Evolutionary conservation across 2,888 invertebrate species (phyloP).

Genomic region (Amphipoea lucens): DNA sequence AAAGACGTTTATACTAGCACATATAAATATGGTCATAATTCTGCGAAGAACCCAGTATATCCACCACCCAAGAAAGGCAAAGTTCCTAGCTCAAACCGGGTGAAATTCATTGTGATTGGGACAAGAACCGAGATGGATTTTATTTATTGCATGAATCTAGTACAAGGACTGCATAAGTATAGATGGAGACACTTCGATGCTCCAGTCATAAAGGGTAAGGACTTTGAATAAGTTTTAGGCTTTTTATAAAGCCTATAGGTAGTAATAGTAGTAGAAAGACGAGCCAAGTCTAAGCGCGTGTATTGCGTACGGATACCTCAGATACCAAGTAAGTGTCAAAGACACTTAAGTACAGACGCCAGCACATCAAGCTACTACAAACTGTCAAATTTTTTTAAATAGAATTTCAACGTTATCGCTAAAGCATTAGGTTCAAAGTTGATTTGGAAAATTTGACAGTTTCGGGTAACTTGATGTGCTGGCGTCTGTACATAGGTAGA

Average conservation of each 20-base stretch:
- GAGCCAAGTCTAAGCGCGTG: neutral
- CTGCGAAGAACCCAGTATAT: constrained; percentile 78
- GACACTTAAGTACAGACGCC: neutral
- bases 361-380: too few species aligned
- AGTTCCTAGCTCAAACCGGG: constrained; percentile 57
- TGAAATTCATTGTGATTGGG: constrained; percentile 82
- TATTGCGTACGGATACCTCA: neutral
- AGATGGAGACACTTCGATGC: constrained; percentile 76
- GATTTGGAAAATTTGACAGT: too few species aligned
- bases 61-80: constrained; percentile 75
- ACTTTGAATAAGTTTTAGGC: neutral
- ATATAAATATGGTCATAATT: constrained; percentile 82
- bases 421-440: too few species aligned
- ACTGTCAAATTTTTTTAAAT: too few species aligned
- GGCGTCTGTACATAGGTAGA: neutral
- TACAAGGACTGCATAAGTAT: constrained; percentile 81
- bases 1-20: constrained; percentile 71
- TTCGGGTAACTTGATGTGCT: too few species aligned
- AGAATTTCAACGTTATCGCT: too few species aligned
- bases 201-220: constrained; percentile 81
- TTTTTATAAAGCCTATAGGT: too few species aligned
- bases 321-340: neutral
- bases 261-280: neutral
- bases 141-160: constrained; percentile 79
- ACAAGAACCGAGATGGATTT: constrained; percentile 82